These are phyloP conservation scores for Paralichthys olivaceus DNA, from an alignment of 2,113 vertebrate genomes.

Conservation along the genomic window DNA sequence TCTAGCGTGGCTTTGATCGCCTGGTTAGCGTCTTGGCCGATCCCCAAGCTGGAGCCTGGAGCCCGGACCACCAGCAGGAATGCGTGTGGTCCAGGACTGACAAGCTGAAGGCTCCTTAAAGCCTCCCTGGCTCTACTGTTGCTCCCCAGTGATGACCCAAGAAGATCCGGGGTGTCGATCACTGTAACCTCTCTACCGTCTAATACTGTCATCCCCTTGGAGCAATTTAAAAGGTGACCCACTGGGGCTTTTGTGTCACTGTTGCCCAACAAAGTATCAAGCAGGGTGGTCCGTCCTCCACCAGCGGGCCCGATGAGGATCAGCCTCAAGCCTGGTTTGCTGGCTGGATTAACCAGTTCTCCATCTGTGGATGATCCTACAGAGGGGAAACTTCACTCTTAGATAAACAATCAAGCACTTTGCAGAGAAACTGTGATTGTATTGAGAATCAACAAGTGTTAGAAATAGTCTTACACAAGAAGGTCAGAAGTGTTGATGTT, in stretches of 20 bases:
- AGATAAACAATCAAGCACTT: constrained; percentile 9
- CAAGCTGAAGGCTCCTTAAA: constrained; percentile 71
- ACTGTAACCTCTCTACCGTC: constrained; percentile 58
- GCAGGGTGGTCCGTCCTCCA: constrained; percentile 57
- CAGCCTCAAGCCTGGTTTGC: constrained; percentile 57
- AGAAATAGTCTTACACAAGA: too few species aligned
- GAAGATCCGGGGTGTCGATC: constrained; percentile 74
- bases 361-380: constrained; percentile 38
- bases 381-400: not conserved
- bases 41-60: constrained; percentile 14
- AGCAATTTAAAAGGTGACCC: constrained; percentile 45
- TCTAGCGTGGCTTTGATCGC: constrained; percentile 32
- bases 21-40: constrained; percentile 23
- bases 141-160: constrained; percentile 49
- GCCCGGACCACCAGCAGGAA: constrained; percentile 66
- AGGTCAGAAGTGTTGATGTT: too few species aligned
- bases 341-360: not conserved
- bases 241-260: not conserved
- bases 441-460: too few species aligned
- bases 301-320: constrained; percentile 69
- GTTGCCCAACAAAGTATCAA: constrained; percentile 55
- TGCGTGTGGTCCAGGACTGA: constrained; percentile 74
- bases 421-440: not conserved
- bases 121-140: constrained; percentile 61
- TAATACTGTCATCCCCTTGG: constrained; percentile 30